Percentiles rank a stretch among this genome's conserved stretches.
phyloP scores from a whole-genome alignment of 2,113 vertebrate species.

The Brienomyrus brachyistius region DNA sequence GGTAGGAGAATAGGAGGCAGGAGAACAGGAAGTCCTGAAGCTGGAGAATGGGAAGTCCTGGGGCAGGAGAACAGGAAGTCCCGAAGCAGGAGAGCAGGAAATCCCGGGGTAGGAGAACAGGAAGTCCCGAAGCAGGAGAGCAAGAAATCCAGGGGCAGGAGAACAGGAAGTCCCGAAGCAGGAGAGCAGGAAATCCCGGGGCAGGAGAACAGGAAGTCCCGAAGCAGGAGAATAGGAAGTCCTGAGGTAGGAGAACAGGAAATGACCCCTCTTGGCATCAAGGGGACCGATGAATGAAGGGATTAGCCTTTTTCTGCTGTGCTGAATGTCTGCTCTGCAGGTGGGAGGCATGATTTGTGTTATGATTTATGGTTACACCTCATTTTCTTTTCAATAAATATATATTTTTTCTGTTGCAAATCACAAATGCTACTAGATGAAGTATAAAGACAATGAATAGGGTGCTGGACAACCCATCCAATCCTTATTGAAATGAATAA shows the following conservation, averaged over 20 bases:
- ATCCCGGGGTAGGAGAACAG: too few species aligned
- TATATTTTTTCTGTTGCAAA: background rate
- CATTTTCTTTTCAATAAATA: background rate
- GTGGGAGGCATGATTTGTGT: background rate
- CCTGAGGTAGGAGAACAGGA: background rate
- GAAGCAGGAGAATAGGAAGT: background rate
- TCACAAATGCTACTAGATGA: background rate
- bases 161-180: too few species aligned
- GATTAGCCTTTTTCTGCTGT: background rate
- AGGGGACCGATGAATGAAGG: background rate
- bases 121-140: too few species aligned
- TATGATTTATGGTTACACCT: background rate
- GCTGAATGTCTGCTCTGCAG: background rate
- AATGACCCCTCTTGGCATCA: background rate
- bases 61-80: too few species aligned
- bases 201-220: background rate
- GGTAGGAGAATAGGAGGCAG: too few species aligned
- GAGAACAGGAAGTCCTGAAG: fast-evolving
- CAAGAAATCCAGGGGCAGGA: too few species aligned
- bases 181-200: too few species aligned
- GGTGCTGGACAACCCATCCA: background rate
- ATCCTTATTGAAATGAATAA: background rate
- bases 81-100: too few species aligned
- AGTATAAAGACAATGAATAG: background rate
- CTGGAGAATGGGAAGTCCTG: too few species aligned